phyloP scores from a whole-genome alignment of 2,888 invertebrate species.

The Buathra laborator region DNA sequence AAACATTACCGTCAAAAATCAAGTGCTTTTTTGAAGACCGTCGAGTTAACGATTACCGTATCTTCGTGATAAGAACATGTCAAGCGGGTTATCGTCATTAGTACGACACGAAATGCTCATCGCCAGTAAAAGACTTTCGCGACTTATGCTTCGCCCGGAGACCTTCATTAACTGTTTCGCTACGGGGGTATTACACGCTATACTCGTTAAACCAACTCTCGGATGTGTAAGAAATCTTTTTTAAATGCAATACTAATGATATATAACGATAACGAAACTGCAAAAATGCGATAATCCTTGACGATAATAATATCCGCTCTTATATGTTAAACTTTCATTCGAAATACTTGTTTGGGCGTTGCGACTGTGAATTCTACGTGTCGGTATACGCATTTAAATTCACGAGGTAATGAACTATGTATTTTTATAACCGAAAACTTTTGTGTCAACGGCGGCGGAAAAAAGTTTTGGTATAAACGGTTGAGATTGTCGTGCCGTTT shows the following conservation, averaged over 20 bases:
- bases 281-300: too few species aligned
- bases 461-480: slow-evolving; percentile 34
- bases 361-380: neutral
- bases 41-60: neutral
- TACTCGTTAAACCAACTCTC: too few species aligned
- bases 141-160: neutral
- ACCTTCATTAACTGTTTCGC: neutral
- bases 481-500: neutral
- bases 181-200: too few species aligned
- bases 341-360: too few species aligned
- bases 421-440: slow-evolving; percentile 39
- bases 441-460: slow-evolving; percentile 1
- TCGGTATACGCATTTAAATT: neutral
- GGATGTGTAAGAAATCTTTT: too few species aligned
- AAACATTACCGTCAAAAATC: neutral
- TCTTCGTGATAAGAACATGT: neutral
- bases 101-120: neutral
- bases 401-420: neutral
- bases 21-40: neutral
- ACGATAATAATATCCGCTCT: too few species aligned
- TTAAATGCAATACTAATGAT: too few species aligned
- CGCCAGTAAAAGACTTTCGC: neutral
- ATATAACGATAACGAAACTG: too few species aligned
- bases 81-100: neutral
- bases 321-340: too few species aligned